A percentile compares a stretch with the other conserved stretches of the same genome.
Evolutionary conservation across 2,113 vertebrate species (phyloP).

Genomic region (Engraulis encrasicolus): DNA sequence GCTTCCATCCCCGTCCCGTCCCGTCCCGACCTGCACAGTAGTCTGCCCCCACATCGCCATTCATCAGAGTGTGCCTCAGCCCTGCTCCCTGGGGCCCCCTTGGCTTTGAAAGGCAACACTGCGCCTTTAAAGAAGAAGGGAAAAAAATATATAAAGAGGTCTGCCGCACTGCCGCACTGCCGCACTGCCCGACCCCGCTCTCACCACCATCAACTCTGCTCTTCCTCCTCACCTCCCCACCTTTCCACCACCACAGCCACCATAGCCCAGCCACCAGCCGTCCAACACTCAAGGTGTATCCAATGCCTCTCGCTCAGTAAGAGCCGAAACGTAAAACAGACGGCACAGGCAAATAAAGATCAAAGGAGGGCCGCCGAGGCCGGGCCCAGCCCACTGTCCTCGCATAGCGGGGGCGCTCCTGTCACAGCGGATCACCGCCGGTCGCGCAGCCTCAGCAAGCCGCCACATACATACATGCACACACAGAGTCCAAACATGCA

Average conservation of each 20-base stretch:
- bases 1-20: no score
- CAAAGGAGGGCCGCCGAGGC: conserved; percentile 70
- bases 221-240: neutral
- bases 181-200: neutral
- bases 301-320: conserved; percentile 72
- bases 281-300: conserved; percentile 76
- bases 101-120: conserved; percentile 74
- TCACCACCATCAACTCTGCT: neutral
- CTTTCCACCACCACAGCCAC: no score
- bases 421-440: conserved; percentile 76
- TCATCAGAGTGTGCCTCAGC: conserved; percentile 23
- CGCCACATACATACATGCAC: conserved; percentile 28
- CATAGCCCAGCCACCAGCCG: conserved; percentile 43
- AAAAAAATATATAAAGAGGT: no score
- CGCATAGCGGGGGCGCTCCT: conserved; percentile 71
- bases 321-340: conserved; percentile 81
- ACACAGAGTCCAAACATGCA: neutral
- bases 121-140: conserved; percentile 65
- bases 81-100: conserved; percentile 58
- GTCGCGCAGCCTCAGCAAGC: conserved; percentile 38
- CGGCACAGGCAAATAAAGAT: conserved; percentile 76
- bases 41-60: conserved; percentile 57
- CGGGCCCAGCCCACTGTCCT: conserved; percentile 71
- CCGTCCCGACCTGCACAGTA: conserved; percentile 43
- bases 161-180: neutral